Evolutionary conservation across 1,140 invertebrate species (phyloP).

Genomic region (Bombyx mori): DNA sequence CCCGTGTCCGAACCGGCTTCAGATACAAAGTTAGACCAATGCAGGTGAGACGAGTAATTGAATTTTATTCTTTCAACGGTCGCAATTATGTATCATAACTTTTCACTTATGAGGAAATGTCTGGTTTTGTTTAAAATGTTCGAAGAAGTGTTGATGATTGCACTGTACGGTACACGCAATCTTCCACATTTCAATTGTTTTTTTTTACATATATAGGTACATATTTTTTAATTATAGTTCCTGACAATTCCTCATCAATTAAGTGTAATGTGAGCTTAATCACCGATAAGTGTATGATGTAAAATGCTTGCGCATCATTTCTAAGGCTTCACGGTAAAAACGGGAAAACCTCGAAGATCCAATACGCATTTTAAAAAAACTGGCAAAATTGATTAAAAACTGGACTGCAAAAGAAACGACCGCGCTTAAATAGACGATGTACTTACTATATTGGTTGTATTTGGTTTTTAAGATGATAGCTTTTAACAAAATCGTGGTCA

Average conservation of each 20-base stretch:
- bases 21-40: slow-evolving; percentile 80
- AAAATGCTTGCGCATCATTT: slow-evolving; percentile 37
- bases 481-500: no score
- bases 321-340: slow-evolving; percentile 30
- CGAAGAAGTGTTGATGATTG: slow-evolving; percentile 61
- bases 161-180: slow-evolving; percentile 37
- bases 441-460: no score
- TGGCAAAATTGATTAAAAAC: slow-evolving; percentile 44
- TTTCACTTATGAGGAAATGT: slow-evolving; percentile 20
- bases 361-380: slow-evolving; percentile 28
- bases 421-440: slow-evolving; percentile 18
- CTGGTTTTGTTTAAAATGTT: slow-evolving; percentile 4
- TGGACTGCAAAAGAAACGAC: slow-evolving; percentile 48
- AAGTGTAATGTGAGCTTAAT: slow-evolving; percentile 40
- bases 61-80: slow-evolving; percentile 22
- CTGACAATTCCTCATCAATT: slow-evolving; percentile 42
- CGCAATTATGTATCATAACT: slow-evolving; percentile 19
- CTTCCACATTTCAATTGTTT: slow-evolving; percentile 42
- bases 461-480: no score
- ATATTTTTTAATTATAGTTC: slow-evolving; percentile 1
- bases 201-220: no score
- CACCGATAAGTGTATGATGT: slow-evolving; percentile 25
- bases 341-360: slow-evolving; percentile 66
- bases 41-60: slow-evolving; percentile 64
- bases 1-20: slow-evolving; percentile 80